phyloP scores from a whole-genome alignment of 2,888 invertebrate genomes.

The Eurytoma adleriae region DNA sequence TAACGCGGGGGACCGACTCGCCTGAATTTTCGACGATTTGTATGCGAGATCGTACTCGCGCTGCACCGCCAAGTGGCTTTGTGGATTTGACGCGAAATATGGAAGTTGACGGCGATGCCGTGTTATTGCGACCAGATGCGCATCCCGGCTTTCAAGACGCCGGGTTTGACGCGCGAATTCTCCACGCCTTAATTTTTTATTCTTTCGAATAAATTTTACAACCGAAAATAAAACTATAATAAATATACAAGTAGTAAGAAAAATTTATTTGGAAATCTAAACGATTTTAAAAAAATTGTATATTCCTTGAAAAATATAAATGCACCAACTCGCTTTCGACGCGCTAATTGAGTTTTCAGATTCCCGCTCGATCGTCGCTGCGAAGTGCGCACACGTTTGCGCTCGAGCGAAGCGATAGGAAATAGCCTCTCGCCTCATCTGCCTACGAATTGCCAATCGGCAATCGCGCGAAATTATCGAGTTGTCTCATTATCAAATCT shows the following conservation, averaged over 20 bases:
- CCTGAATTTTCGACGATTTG: background rate
- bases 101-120: background rate
- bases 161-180: too few species aligned
- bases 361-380: slow-evolving; percentile 5
- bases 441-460: slow-evolving; percentile 32
- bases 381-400: too few species aligned
- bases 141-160: too few species aligned
- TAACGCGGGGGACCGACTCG: background rate
- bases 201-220: too few species aligned
- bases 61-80: background rate
- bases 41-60: background rate
- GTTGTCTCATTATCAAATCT: slow-evolving; percentile 54
- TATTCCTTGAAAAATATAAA: background rate
- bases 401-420: background rate
- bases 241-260: too few species aligned
- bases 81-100: background rate
- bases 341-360: slow-evolving; percentile 31
- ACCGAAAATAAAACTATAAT: too few species aligned
- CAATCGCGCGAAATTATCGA: slow-evolving; percentile 32
- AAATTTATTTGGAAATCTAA: too few species aligned
- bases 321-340: slow-evolving; percentile 13
- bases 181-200: too few species aligned
- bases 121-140: too few species aligned
- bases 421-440: background rate
- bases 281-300: too few species aligned